Percentiles rank a stretch among this genome's conserved stretches.
Conservation (phyloP, 2,888 invertebrate species). For the Pseudanteris insignis region DNA sequence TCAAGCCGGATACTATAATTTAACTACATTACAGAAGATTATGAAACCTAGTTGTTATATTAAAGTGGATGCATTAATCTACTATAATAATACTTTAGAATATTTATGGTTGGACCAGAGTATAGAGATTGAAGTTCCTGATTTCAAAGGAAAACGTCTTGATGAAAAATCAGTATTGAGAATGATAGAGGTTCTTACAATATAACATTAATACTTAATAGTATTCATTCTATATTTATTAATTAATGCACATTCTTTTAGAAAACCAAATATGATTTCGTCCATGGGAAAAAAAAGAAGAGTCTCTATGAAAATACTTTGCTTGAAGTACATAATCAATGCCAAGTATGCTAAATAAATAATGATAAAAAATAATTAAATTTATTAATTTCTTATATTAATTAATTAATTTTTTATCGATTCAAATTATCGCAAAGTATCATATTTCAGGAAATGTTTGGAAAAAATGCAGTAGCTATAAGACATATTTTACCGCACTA, state of each 20-base stretch:
- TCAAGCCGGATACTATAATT: slow-evolving; percentile 45
- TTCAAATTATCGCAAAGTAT: no score
- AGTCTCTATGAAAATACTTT: no score
- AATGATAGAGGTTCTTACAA: background rate
- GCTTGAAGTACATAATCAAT: no score
- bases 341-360: no score
- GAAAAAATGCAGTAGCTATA: slow-evolving; percentile 66
- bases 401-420: no score
- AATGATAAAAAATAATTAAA: no score
- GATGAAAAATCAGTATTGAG: slow-evolving; percentile 1
- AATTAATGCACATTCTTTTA: no score
- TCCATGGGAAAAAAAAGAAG: no score
- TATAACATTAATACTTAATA: no score
- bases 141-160: slow-evolving; percentile 71
- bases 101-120: slow-evolving; percentile 73
- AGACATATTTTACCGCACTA: slow-evolving; percentile 77
- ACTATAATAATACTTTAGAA: slow-evolving; percentile 69
- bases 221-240: no score
- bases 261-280: no score
- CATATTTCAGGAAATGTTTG: slow-evolving; percentile 67
- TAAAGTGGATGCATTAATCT: slow-evolving; percentile 68
- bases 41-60: slow-evolving; percentile 71
- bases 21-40: slow-evolving; percentile 70
- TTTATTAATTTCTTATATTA: no score
- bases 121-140: slow-evolving; percentile 72